Percentiles rank a stretch among this genome's conserved stretches.
These are phyloP conservation scores for Phenganax marumi DNA, from an alignment of 92 coral and sea anemone genomes.

Conservation along the genomic window DNA sequence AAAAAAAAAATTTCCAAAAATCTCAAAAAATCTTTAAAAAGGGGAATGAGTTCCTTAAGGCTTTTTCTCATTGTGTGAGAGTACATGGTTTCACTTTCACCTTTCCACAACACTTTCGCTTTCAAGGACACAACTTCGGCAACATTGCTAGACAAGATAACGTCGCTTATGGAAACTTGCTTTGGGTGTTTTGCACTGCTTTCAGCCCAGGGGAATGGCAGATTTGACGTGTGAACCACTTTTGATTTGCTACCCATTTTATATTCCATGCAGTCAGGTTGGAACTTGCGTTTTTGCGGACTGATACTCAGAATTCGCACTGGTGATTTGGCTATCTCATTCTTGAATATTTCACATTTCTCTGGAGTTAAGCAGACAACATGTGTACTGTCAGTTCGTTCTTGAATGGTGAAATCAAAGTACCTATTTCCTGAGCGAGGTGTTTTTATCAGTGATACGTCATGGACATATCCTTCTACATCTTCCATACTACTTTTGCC, in stretches of 20 bases:
- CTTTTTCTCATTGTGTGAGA: conserved; percentile 18
- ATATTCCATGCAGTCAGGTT: conserved; percentile 15
- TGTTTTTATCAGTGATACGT: no score
- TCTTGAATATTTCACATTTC: conserved; percentile 18
- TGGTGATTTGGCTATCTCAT: conserved; percentile 14
- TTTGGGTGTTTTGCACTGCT: conserved; percentile 1
- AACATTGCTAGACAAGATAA: background rate
- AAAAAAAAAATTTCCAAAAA: no score
- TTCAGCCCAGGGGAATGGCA: conserved; percentile 31
- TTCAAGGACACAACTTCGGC: conserved; percentile 20
- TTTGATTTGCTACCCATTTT: background rate
- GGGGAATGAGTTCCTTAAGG: no score
- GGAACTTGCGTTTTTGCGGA: conserved; percentile 24
- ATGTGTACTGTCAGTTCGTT: no score
- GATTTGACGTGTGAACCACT: no score
- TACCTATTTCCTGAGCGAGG: no score
- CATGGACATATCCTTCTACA: no score
- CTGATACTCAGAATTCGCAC: conserved; percentile 22
- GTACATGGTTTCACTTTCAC: conserved; percentile 24
- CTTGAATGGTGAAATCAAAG: no score
- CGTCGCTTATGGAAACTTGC: conserved; percentile 30
- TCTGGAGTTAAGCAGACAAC: conserved; percentile 27
- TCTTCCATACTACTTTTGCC: no score
- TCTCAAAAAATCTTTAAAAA: no score
- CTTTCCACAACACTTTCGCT: conserved; percentile 5